These are phyloP conservation scores for Conus betulinus DNA, from an alignment of 1,140 invertebrate genomes.

Conservation along the genomic window DNA sequence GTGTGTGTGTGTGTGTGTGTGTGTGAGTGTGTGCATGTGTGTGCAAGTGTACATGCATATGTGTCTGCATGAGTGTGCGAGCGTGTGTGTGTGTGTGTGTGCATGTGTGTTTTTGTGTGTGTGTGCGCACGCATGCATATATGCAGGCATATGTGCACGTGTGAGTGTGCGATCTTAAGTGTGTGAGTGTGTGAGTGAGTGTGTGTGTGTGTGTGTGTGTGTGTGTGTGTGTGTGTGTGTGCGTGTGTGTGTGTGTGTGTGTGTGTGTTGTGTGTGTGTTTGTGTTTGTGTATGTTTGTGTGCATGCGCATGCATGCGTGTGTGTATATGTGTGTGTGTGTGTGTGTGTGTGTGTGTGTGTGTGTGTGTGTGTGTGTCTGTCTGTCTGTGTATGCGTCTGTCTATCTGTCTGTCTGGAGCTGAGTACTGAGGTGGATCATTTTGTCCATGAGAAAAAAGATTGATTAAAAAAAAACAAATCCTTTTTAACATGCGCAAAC, in stretches of 20 bases:
- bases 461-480: too few species aligned
- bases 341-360: neutral
- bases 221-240: neutral
- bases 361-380: neutral
- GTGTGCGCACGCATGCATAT: neutral
- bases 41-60: neutral
- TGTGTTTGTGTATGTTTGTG: neutral
- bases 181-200: neutral
- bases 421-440: neutral
- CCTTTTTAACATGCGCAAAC: neutral
- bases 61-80: neutral
- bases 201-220: neutral
- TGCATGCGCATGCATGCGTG: neutral
- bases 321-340: too few species aligned
- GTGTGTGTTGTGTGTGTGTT: neutral
- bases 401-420: neutral
- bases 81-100: neutral
- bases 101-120: neutral
- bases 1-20: too few species aligned
- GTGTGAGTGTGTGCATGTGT: neutral
- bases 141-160: neutral
- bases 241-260: conserved; percentile 5
- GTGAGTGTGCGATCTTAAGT: neutral
- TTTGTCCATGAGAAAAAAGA: neutral
- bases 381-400: neutral